phyloP scores from a whole-genome alignment of 2,888 invertebrate genomes.

The Oasisia sp. region DNA sequence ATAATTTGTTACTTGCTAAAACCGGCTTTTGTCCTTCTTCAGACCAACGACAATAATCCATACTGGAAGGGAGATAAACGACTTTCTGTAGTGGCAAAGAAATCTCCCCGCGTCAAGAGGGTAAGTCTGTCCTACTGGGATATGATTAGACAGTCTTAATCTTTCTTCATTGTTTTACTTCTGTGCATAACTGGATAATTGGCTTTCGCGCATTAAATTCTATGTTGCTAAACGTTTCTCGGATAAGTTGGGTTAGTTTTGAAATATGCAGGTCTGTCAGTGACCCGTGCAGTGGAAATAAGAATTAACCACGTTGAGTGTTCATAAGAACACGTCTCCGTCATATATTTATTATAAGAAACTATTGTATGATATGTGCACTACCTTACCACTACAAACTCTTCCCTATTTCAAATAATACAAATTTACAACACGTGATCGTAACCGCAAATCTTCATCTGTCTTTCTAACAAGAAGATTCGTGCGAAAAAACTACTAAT shows the following conservation, averaged over 20 bases:
- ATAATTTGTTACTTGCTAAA: not conserved
- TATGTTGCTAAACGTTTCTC: not conserved
- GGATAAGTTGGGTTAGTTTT: not conserved
- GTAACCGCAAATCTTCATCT: not conserved
- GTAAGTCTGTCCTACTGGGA: conserved; percentile 27
- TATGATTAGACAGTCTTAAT: not conserved
- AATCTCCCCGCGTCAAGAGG: conserved; percentile 37
- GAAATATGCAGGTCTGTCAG: not conserved
- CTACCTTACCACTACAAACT: not conserved
- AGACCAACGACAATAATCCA: not conserved
- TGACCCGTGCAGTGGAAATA: not conserved
- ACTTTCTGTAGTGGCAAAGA: conserved; percentile 40
- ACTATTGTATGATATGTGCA: too few species aligned
- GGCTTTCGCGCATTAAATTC: not conserved
- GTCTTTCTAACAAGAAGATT: not conserved
- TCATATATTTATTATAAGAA: too few species aligned
- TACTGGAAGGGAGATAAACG: not conserved
- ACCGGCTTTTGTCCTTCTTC: not conserved
- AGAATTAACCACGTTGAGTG: too few species aligned
- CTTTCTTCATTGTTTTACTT: not conserved
- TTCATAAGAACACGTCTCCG: too few species aligned
- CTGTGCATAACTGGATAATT: not conserved
- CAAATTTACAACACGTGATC: not conserved
- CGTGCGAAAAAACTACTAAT: too few species aligned
- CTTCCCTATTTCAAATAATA: not conserved